Evolutionary conservation across 2,797 vertebrate species (phyloP).

Genomic region (Oreochromis grahami): DNA sequence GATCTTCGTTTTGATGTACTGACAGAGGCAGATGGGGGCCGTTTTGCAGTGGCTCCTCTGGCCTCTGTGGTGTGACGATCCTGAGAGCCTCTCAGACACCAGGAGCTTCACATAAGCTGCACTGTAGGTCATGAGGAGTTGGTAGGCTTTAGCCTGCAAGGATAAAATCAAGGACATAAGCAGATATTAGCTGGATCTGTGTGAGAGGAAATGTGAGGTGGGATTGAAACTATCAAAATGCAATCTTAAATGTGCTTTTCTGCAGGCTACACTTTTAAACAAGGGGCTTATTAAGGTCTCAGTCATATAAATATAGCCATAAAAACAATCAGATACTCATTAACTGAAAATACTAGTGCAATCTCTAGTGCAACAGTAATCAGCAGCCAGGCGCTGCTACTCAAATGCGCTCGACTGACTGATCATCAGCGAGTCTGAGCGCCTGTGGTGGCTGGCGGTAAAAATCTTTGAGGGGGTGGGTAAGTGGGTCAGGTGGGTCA

Average conservation of each 20-base stretch:
- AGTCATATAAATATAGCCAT: not conserved
- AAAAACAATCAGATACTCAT: not conserved
- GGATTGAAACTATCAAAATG: not conserved
- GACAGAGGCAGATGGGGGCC: conserved; percentile 75
- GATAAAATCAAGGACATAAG: not conserved
- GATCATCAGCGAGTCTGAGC: not conserved
- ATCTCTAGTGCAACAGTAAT: not conserved
- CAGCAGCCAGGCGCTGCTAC: not conserved
- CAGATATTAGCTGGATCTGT: not conserved
- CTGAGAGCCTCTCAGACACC: conserved; percentile 64
- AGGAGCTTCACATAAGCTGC: conserved; percentile 76
- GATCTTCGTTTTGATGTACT: conserved; percentile 70
- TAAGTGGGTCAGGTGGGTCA: not conserved
- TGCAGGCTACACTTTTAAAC: not conserved
- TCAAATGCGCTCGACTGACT: not conserved
- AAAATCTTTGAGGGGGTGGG: not conserved
- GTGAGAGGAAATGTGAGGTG: not conserved
- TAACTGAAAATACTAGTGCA: not conserved
- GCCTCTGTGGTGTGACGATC: conserved; percentile 7
- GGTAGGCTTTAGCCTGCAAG: conserved; percentile 70
- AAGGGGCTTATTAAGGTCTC: not conserved
- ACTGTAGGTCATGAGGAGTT: conserved; percentile 78
- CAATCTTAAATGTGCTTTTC: not conserved
- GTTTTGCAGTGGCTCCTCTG: conserved; percentile 62
- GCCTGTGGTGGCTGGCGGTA: not conserved